Base-by-base conservation (phyloP, 2,888 invertebrate species). In the Nipponacmea schrenckii region DNA sequence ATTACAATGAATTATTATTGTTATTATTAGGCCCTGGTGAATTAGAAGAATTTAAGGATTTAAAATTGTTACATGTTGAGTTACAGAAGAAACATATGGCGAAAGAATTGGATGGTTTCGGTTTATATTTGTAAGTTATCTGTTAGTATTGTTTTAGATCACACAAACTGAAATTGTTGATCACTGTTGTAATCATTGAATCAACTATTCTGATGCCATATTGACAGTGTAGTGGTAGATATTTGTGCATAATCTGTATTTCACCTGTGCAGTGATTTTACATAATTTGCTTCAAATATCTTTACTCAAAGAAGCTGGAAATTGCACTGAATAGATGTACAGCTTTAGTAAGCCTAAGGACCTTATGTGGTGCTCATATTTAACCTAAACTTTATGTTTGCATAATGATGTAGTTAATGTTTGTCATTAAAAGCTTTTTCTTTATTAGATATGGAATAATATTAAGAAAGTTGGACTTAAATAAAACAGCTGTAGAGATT, bases 401-500 rank as follows among this genome's bases (percentile, higher is more conserved):
- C n/a, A n/a, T n/a, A n/a, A n/a, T n/a, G n/a, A n/a, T n/a, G n/a
- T n/a, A n/a, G n/a, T n/a, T n/a, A n/a, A n/a, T n/a, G n/a, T n/a
- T n/a, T n/a, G n/a, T n/a, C n/a, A n/a, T n/a, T n/a, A n/a, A n/a
- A n/a, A 39, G 4, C 7, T 67, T 12, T 31, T 24, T 63, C 48
- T 27, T 50, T 74, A 75, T 5, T 71, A 88, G 98, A 74, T 96
- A 96, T 90, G 98, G 97, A 17, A 93, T 97, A 7, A 94, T 98
- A 1, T 90, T 97, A 66, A 95, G 95, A 84, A 95, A 96, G 85
- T 89, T 97, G 69, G 95, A 96, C 84, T 90, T 97, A 17, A 91
- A 92, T 67, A 92, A 92, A 75, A 92, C 94, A 81, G 96, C 98
- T 0, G 92, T 93, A 31, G 93, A 94, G 78, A 92, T 94, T 66